phyloP scores from a whole-genome alignment of 92 coral and sea anemone species.

The Actinostola sp. region DNA sequence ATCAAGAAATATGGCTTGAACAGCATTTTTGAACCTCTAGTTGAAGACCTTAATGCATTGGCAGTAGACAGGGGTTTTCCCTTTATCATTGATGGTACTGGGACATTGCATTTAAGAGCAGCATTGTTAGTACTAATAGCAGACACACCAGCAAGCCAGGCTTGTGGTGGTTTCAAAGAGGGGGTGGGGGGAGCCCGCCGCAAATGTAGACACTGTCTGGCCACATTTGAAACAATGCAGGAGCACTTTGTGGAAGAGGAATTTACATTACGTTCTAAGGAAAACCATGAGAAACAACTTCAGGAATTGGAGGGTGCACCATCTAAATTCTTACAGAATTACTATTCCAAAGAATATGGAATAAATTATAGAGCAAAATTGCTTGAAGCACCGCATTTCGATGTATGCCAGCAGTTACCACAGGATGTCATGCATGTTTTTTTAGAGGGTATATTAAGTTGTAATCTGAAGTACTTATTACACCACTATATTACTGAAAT shows the following conservation, averaged over 20 bases:
- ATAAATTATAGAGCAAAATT: constrained; percentile 34
- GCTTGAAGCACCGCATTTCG: constrained; percentile 36
- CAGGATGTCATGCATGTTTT: constrained; percentile 59
- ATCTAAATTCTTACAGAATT: constrained; percentile 9
- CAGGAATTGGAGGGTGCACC: constrained; percentile 23
- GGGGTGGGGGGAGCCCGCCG: constrained; percentile 47
- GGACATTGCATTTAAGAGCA: constrained; percentile 27
- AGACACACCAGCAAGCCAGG: constrained; percentile 55
- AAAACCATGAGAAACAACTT: constrained; percentile 26
- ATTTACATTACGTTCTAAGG: constrained; percentile 24
- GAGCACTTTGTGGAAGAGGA: constrained; percentile 42
- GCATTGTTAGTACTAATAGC: constrained; percentile 36
- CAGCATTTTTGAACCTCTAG: constrained; percentile 33
- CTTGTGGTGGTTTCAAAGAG: constrained; percentile 53
- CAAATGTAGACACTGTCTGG: constrained; percentile 62
- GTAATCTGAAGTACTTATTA: constrained; percentile 29
- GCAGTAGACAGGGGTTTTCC: constrained; percentile 39
- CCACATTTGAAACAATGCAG: constrained; percentile 41
- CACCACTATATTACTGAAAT: constrained; percentile 4
- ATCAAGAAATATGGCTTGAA: constrained; percentile 50
- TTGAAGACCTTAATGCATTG: constrained; percentile 30
- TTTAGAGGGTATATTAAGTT: constrained; percentile 48
- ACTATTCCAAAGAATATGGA: constrained; percentile 43
- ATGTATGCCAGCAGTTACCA: constrained; percentile 48
- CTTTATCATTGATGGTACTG: constrained; percentile 20